These are phyloP conservation scores for Ataeniobius toweri DNA, from an alignment of 2,797 vertebrate genomes.

Conservation along the genomic window DNA sequence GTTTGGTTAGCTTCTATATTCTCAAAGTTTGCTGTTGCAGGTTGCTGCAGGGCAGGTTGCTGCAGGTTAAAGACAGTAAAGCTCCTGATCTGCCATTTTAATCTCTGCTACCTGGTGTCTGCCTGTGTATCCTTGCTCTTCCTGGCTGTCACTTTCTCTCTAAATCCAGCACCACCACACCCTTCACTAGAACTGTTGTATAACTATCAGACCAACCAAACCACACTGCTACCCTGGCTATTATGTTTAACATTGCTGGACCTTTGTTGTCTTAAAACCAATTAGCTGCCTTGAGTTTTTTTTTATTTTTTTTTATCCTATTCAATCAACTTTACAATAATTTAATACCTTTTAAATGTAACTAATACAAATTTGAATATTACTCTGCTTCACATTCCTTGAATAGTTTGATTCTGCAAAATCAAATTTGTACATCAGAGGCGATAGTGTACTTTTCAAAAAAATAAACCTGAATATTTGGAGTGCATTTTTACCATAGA, in stretches of 20 bases:
- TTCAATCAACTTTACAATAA: conserved; percentile 43
- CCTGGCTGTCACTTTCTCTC: conserved; percentile 21
- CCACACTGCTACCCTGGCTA: neutral
- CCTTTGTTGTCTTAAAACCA: conserved; percentile 15
- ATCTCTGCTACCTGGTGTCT: conserved; percentile 48
- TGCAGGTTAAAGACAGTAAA: conserved; percentile 60
- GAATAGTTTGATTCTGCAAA: neutral
- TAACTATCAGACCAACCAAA: conserved; percentile 1
- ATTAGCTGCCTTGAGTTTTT: conserved; percentile 22
- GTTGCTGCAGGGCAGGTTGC: conserved; percentile 41
- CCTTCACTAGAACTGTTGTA: conserved; percentile 21
- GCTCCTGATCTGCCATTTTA: conserved; percentile 21
- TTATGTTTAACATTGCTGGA: conserved; percentile 25
- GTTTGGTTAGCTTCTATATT: neutral
- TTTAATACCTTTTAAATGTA: conserved; percentile 32
- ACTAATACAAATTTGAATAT: neutral
- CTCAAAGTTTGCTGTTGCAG: neutral
- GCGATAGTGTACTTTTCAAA: neutral
- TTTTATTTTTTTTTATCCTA: conserved; percentile 17
- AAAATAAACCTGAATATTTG: neutral
- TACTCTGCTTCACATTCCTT: neutral
- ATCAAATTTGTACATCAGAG: neutral
- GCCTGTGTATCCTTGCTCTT: conserved; percentile 23
- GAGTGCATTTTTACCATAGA: neutral
- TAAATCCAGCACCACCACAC: conserved; percentile 24